Evolutionary conservation across 2,797 vertebrate species (phyloP).

Genomic region (Falco cherrug): DNA sequence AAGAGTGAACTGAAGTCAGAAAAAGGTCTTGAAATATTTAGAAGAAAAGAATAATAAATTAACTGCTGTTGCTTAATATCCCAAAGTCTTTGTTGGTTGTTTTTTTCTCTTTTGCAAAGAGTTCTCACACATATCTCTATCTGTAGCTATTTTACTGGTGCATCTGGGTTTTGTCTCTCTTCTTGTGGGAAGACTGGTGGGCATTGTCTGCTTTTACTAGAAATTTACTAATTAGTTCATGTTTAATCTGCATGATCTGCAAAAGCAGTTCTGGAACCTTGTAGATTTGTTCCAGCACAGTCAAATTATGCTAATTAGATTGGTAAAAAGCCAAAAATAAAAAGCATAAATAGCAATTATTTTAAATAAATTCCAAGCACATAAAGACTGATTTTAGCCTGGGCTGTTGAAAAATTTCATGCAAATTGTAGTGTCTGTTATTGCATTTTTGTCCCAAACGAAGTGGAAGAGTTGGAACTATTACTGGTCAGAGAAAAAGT

Average conservation of each 20-base stretch:
- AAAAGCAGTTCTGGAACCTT: neutral
- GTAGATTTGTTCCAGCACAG: conserved; percentile 17
- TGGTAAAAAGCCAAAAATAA: conserved; percentile 14
- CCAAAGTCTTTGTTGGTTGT: neutral
- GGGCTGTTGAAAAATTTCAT: neutral
- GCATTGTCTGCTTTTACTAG: conserved; percentile 32
- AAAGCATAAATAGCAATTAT: conserved; percentile 45
- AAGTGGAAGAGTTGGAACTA: neutral
- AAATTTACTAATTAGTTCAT: conserved; percentile 50
- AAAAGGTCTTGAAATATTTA: neutral
- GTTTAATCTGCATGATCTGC: conserved; percentile 36
- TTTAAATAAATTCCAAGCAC: conserved; percentile 47
- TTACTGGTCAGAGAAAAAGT: neutral
- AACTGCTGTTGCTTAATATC: neutral
- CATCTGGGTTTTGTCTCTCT: neutral
- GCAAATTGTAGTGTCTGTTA: neutral
- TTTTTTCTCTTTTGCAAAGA: neutral
- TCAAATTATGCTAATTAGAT: conserved; percentile 44
- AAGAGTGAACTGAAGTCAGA: neutral
- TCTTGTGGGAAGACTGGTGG: neutral
- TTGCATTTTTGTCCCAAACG: neutral
- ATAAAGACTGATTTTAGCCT: conserved; percentile 32
- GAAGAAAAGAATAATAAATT: neutral
- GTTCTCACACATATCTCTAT: neutral
- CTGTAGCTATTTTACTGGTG: neutral